These are phyloP conservation scores for Leptopterna dolabrata DNA, from an alignment of 2,888 invertebrate species.

Conservation along the genomic window DNA sequence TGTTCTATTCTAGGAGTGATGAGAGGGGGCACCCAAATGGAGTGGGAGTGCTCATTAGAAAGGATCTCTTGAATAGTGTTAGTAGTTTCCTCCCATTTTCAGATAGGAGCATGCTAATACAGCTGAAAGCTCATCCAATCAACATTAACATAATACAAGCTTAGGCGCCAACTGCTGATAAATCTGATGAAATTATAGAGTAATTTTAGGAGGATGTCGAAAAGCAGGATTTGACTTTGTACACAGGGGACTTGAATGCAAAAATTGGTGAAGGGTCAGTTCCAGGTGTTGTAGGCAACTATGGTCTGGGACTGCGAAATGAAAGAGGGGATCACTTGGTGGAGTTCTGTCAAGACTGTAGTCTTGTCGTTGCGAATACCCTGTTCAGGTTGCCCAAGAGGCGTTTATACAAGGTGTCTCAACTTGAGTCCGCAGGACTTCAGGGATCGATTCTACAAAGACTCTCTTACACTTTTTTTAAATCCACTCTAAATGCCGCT, in stretches of 20 bases:
- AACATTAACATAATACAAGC: constrained; percentile 8
- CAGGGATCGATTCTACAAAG: no score
- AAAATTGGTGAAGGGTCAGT: background rate
- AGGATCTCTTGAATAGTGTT: background rate
- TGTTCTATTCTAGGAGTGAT: constrained; percentile 16
- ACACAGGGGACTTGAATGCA: background rate
- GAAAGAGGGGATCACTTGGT: constrained; percentile 15
- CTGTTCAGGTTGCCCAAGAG: background rate
- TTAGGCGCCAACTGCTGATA: background rate
- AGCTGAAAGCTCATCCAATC: background rate
- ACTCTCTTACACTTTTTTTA: no score
- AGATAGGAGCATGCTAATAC: constrained; percentile 5
- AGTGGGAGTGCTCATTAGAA: constrained; percentile 1
- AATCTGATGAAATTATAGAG: background rate
- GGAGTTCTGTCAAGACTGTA: constrained; percentile 9
- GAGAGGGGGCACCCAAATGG: background rate
- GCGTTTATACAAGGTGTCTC: background rate
- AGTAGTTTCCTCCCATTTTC: background rate
- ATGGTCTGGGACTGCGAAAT: background rate
- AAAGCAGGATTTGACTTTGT: background rate
- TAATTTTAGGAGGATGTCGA: background rate
- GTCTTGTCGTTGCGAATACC: background rate
- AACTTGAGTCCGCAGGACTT: no score
- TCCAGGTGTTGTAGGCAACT: background rate
- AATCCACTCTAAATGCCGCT: no score